Percentiles rank a stretch among this genome's conserved stretches.
Evolutionary conservation across 2,888 invertebrate genomes (phyloP).

Genomic region (Metacarcinus magister): DNA sequence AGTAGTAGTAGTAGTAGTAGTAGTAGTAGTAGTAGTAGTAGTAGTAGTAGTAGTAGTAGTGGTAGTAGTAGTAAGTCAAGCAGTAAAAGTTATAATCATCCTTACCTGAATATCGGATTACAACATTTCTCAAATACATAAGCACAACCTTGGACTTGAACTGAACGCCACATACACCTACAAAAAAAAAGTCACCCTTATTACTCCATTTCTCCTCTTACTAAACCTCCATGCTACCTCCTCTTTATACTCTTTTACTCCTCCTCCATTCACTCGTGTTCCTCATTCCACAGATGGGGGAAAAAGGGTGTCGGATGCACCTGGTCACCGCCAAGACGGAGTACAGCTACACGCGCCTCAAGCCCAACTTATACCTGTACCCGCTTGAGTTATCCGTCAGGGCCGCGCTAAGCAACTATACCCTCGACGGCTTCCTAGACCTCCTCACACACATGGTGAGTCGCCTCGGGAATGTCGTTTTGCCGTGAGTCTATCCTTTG

Average conservation of each 20-base stretch:
- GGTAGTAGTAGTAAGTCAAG: too few species aligned
- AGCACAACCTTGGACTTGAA: too few species aligned
- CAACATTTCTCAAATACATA: too few species aligned
- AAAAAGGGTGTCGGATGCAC: slow-evolving; percentile 70
- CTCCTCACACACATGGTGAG: slow-evolving; percentile 75
- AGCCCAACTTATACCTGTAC: slow-evolving; percentile 76
- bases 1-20: too few species aligned
- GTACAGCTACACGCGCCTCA: slow-evolving; percentile 71
- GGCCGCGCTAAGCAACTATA: slow-evolving; percentile 63
- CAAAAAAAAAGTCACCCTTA: too few species aligned
- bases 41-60: too few species aligned
- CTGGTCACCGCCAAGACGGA: slow-evolving; percentile 68
- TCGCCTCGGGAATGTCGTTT: background rate
- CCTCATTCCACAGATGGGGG: slow-evolving; percentile 69
- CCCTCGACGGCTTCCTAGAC: slow-evolving; percentile 77
- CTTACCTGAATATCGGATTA: too few species aligned
- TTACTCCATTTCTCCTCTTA: background rate
- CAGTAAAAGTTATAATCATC: too few species aligned
- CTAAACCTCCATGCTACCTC: background rate
- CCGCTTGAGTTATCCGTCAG: slow-evolving; percentile 67
- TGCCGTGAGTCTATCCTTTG: background rate
- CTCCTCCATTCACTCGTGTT: background rate
- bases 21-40: too few species aligned
- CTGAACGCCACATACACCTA: too few species aligned
- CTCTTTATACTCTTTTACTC: background rate